A percentile compares a stretch with the other conserved stretches of the same genome.
Conservation (phyloP, 2,888 invertebrate species). For the Eudemis profundana region DNA sequence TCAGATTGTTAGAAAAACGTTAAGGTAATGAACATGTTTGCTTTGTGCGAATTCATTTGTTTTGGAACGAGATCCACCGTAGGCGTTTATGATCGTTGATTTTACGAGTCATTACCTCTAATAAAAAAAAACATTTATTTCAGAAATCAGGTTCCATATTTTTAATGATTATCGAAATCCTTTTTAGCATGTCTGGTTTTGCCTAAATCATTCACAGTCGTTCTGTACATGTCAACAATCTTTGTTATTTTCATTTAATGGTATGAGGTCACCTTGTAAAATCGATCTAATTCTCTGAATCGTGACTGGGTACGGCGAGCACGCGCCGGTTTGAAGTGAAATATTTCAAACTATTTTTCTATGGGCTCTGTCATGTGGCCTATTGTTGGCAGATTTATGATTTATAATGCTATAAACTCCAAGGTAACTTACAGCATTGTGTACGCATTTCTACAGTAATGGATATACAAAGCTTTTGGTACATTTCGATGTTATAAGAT, state of each 20-base stretch:
- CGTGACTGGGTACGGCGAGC: conserved; percentile 77
- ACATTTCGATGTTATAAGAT: background rate
- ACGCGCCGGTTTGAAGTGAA: conserved; percentile 73
- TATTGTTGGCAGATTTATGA: conserved; percentile 77
- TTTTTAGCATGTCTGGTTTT: conserved; percentile 32
- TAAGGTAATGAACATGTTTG: conserved; percentile 57
- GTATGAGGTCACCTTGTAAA: conserved; percentile 69
- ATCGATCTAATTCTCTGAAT: conserved; percentile 69
- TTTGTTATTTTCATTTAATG: conserved; percentile 47
- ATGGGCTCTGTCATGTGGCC: conserved; percentile 69
- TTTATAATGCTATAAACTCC: conserved; percentile 70
- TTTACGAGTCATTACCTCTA: conserved; percentile 13
- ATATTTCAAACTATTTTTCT: conserved; percentile 70
- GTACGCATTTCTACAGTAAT: conserved; percentile 53
- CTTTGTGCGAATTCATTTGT: conserved; percentile 57
- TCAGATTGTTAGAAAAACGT: conserved; percentile 67
- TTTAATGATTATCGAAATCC: conserved; percentile 22
- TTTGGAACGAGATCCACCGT: conserved; percentile 42
- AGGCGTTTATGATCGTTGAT: conserved; percentile 31
- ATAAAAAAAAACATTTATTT: no score
- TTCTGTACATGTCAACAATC: conserved; percentile 47
- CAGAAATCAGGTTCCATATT: no score
- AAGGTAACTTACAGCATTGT: conserved; percentile 65
- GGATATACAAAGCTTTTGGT: conserved; percentile 45
- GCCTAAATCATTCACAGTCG: conserved; percentile 29